These are phyloP conservation scores for Cataglyphis altisquamis DNA, from an alignment of 2,888 invertebrate genomes.

Conservation along the genomic window DNA sequence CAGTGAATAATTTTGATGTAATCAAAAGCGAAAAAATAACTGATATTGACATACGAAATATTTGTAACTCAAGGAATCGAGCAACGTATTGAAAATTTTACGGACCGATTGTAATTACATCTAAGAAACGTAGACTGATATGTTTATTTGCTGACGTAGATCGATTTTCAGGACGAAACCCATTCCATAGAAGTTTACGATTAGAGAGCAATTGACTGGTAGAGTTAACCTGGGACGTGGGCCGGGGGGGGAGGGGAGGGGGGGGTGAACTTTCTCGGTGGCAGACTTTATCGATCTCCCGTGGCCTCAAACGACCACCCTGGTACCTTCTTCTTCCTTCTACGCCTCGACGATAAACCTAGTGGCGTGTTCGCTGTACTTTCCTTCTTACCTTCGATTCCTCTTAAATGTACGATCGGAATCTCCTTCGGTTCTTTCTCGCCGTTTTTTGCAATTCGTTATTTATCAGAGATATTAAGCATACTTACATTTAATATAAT, in stretches of 20 bases:
- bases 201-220: constrained; percentile 78
- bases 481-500: neutral
- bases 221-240: constrained; percentile 73
- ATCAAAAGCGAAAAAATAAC: neutral
- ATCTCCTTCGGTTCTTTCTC: constrained; percentile 19
- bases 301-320: constrained; percentile 75
- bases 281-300: constrained; percentile 78
- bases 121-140: constrained; percentile 37
- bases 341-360: constrained; percentile 66
- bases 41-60: neutral
- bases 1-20: neutral
- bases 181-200: constrained; percentile 73
- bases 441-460: constrained; percentile 14
- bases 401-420: constrained; percentile 60
- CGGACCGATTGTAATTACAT: constrained; percentile 15
- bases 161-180: constrained; percentile 72
- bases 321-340: constrained; percentile 77
- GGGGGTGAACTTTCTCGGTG: constrained; percentile 74
- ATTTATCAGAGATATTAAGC: neutral
- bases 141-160: constrained; percentile 62
- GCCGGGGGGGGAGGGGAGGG: constrained; percentile 64
- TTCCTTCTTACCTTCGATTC: constrained; percentile 62
- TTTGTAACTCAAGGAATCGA: neutral
- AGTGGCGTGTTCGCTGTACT: constrained; percentile 66
- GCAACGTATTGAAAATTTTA: constrained; percentile 4